Conservation (phyloP, 1,140 invertebrate species). For the Metopolophium dirhodum region DNA sequence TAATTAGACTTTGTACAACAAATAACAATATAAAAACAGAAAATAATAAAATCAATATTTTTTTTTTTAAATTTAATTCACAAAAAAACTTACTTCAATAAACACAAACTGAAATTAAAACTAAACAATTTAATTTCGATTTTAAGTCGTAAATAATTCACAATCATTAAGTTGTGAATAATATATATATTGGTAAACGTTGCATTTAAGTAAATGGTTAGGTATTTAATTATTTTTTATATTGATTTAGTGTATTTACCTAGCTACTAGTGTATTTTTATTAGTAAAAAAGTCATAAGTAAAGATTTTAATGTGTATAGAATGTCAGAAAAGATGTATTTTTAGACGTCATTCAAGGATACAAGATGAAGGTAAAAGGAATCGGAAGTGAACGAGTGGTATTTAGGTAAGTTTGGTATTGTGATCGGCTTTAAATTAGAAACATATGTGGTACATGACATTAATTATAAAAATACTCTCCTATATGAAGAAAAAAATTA, state of each 20-base stretch:
- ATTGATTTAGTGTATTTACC: too few relatives aligned
- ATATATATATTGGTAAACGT: background rate
- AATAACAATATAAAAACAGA: too few relatives aligned
- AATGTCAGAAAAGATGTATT: constrained; percentile 52
- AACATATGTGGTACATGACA: background rate
- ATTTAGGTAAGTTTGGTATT: constrained; percentile 49
- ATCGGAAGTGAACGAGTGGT: constrained; percentile 56
- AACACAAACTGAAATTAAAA: too few relatives aligned
- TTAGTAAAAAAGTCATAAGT: background rate
- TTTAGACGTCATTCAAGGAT: constrained; percentile 42
- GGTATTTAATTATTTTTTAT: background rate
- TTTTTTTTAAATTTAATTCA: too few relatives aligned
- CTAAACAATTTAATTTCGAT: too few relatives aligned
- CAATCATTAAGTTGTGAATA: too few relatives aligned
- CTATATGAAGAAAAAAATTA: background rate
- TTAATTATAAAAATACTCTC: background rate
- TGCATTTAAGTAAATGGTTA: background rate
- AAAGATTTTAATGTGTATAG: constrained; percentile 59
- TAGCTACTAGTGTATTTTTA: background rate
- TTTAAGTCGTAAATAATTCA: background rate
- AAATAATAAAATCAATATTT: too few relatives aligned
- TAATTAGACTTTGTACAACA: too few relatives aligned
- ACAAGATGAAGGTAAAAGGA: constrained; percentile 25
- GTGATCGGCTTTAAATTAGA: background rate
- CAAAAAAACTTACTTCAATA: too few relatives aligned